Percentiles rank a stretch among this genome's conserved stretches.
phyloP scores from a whole-genome alignment of 2,888 invertebrate genomes.

The Saturnia japonica region DNA sequence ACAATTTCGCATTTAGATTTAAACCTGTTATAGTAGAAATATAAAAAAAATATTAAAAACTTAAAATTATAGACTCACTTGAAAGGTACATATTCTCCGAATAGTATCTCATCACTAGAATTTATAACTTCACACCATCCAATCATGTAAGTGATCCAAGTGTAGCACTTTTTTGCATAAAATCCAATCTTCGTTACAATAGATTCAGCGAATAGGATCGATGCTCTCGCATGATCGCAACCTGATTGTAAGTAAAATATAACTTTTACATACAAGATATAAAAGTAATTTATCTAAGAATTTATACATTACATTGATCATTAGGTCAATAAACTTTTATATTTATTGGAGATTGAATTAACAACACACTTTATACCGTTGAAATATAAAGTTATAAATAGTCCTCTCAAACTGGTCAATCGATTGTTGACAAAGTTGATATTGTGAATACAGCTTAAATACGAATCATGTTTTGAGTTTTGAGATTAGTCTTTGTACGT shows the following conservation, averaged over 20 bases:
- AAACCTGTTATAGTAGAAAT: too few species aligned
- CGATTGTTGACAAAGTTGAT: too few species aligned
- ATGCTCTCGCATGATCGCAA: constrained; percentile 83
- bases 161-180: constrained; percentile 78
- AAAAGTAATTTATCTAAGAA: too few species aligned
- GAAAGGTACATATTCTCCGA: constrained; percentile 75
- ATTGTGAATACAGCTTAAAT: too few species aligned
- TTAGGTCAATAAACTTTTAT: too few species aligned
- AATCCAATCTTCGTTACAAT: constrained; percentile 76
- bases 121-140: constrained; percentile 70
- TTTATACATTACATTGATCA: too few species aligned
- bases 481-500: not conserved
- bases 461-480: not conserved
- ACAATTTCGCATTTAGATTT: too few species aligned
- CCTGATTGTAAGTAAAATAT: constrained; percentile 52
- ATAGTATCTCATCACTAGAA: constrained; percentile 61
- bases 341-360: too few species aligned
- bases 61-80: constrained; percentile 57
- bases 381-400: too few species aligned
- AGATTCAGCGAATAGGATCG: constrained; percentile 82
- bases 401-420: too few species aligned
- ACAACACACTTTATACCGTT: too few species aligned
- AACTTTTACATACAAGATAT: not conserved
- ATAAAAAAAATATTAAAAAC: too few species aligned
- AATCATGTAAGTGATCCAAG: constrained; percentile 78